Conservation (phyloP, 2,888 invertebrate genomes). For the Campoplex nolae region DNA sequence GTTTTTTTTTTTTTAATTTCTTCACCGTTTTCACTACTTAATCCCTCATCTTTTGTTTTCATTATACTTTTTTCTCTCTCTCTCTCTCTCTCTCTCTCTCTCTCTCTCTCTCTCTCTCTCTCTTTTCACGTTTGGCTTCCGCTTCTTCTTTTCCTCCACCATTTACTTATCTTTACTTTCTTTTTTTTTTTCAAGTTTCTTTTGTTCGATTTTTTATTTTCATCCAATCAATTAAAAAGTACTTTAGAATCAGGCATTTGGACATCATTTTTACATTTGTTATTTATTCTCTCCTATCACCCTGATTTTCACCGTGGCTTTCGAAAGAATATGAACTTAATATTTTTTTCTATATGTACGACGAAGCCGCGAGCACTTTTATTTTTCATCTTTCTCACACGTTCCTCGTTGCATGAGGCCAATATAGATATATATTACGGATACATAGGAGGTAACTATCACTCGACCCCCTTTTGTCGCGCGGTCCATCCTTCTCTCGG, state of each 20-base stretch:
- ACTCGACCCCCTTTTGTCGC: conserved; percentile 65
- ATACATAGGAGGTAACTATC: conserved; percentile 57
- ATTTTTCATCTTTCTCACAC: conserved; percentile 51
- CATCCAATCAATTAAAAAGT: too few relatives aligned
- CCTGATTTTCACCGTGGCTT: neutral
- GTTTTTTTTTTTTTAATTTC: neutral
- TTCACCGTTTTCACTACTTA: too few relatives aligned
- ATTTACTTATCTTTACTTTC: neutral
- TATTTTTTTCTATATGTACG: neutral
- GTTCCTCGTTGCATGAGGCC: conserved; percentile 22
- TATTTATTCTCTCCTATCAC: neutral
- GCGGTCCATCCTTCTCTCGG: conserved; percentile 74
- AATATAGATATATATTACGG: conserved; percentile 43
- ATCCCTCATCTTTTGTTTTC: neutral
- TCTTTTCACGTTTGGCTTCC: conserved; percentile 13
- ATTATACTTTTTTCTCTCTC: neutral
- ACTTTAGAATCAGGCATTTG: too few relatives aligned
- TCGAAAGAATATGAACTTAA: too few relatives aligned
- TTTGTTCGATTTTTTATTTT: too few relatives aligned
- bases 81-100: neutral
- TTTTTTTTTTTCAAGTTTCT: too few relatives aligned
- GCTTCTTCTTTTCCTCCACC: neutral
- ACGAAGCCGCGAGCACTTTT: neutral
- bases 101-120: neutral
- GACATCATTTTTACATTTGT: neutral